Evolutionary conservation across 1,140 invertebrate species (phyloP), one percentile per base, ranked within the genome.

Genomic region (Temnothorax longispinosus): DNA sequence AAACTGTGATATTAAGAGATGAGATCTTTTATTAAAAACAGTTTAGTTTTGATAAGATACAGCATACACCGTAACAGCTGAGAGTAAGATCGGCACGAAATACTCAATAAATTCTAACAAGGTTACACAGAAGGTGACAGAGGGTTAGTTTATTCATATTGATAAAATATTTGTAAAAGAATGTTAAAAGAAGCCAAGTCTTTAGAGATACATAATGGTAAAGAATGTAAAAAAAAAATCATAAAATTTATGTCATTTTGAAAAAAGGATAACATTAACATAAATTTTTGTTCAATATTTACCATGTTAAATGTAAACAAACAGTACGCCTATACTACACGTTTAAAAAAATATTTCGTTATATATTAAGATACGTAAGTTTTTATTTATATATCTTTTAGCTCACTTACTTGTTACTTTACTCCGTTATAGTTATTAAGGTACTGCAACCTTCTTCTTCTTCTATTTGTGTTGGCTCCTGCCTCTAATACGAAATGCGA

Each of bases 401-500:
- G 15, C n/a, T 38, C 8, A 72, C 69, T 72, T 72, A 72, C 69
- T 72, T 72, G 32, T 72, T 32, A 8, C 4, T 10, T 35, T 52
- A 72, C 7, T 71, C 44, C 6, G 38, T 41, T 41, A 41, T 3
- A 1, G 21, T 52, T 50, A 47, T 50, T 32, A 32, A 71, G 1
- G 21, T 32, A 72, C 21, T 21, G 21, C 21, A 21, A 21, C 21
- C 21, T 21, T 21, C 21, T 21, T 21, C 21, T 21, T 21, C 21
- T 21, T 21, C 21, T 21, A 21, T 21, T 21, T 21, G 21, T 21
- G 21, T 21, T 21, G 21, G 21, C 21, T 21, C 21, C 21, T 21
- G 21, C 21, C 21, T 21, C 21, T 21, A 21, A 21, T 21, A 21
- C 21, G 21, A 21, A 21, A 21, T 21, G 21, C 21, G 21, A 21